These are phyloP conservation scores for Drosophila paramelanica DNA, from an alignment of 2,888 invertebrate genomes.

Conservation along the genomic window DNA sequence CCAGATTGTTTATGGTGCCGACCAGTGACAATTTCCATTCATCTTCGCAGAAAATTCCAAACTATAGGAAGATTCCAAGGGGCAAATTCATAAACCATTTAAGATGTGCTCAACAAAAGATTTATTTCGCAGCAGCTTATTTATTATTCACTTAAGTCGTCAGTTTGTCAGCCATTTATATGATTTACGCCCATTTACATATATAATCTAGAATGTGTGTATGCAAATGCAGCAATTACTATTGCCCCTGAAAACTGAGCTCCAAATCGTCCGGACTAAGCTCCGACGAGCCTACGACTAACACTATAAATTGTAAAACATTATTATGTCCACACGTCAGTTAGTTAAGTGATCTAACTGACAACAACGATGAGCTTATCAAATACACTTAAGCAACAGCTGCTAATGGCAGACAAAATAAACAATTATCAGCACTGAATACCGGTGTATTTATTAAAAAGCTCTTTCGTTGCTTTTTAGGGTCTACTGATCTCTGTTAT, in stretches of 20 bases:
- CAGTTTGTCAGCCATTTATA: conserved; percentile 19
- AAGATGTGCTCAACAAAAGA: conserved; percentile 15
- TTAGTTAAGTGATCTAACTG: conserved; percentile 5
- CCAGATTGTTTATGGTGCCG: conserved; percentile 90
- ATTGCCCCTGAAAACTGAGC: conserved; percentile 32
- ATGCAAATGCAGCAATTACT: conserved; percentile 8
- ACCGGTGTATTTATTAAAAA: neutral
- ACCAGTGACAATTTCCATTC: conserved; percentile 90
- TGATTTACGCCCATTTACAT: conserved; percentile 36
- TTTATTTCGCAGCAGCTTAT: conserved; percentile 16
- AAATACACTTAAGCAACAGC: conserved; percentile 8
- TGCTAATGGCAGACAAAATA: neutral
- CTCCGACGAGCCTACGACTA: conserved; percentile 12
- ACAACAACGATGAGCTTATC: conserved; percentile 28
- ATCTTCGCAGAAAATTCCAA: conserved; percentile 82
- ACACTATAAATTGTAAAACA: conserved; percentile 4
- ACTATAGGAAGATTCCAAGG: conserved; percentile 58
- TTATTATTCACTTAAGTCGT: conserved; percentile 46
- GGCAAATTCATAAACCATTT: neutral
- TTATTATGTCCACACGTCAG: conserved; percentile 11
- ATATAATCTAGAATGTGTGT: conserved; percentile 36
- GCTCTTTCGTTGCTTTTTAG: neutral
- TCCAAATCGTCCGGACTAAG: conserved; percentile 9
- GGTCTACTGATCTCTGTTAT: neutral
- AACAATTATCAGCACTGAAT: conserved; percentile 10